Evolutionary conservation across 1,140 invertebrate genomes (phyloP), one percentile per base, ranked within the genome.

Genomic region (Andricus grossulariae): DNA sequence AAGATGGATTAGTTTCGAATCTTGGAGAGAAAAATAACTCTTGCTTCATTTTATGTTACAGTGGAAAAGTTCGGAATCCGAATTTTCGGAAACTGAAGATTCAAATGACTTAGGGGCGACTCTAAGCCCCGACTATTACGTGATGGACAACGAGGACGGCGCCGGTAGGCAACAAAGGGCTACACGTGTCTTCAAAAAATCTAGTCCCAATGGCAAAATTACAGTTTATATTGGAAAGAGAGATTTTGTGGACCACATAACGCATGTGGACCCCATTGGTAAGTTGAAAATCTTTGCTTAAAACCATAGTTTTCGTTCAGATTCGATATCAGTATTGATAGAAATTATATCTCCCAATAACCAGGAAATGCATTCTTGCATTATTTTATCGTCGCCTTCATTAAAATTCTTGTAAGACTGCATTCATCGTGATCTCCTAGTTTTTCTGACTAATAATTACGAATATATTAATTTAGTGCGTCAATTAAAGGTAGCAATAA

Each of bases 221-320:
- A 99, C 98, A 74, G 97, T 99, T 51, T 99, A 99, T 91, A 93
- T 99, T 83, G 98, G 98, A 39, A 99, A 99, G 91, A 93, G 98
- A 85, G 98, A 99, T 91, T 99, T 99, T 92, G 97, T 99, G 76
- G 98, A 99, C 92, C 97, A 99, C 91, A 95, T 98, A 79, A 95
- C 96, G 78, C 96, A 98, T 90, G 97, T 99, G 75, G 98, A 99
- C 93, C 97, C 98, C 66, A 98, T 99, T 85, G 98, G 97, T 97
- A 92, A 93, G 94, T 91, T 45, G 39, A 45, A 11, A 16, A 39
- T 39, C 8, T 16, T 6, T 32, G 16, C 19, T 25, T 19, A 57
- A 19, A 32, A 32, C 2, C 5, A 15, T 60, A 15, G 12, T 6
- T 57, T 21, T 21, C 4, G 12, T 57, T 57, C 21, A 21, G 19